Conservation (phyloP, 1,140 invertebrate genomes). For the Alviniconcha marisindica region DNA sequence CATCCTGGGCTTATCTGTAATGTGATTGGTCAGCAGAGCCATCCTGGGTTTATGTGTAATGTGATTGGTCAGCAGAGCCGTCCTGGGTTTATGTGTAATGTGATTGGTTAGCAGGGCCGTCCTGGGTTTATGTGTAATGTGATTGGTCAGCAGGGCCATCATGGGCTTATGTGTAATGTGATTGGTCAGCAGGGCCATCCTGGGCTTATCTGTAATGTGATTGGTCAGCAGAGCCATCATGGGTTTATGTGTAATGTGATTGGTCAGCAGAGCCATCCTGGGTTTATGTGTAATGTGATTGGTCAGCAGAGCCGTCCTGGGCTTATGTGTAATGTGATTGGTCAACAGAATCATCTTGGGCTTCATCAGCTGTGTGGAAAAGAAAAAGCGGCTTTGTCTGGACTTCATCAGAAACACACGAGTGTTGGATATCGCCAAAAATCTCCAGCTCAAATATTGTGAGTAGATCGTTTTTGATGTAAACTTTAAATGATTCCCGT, state of each 20-base stretch:
- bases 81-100: too few relatives aligned
- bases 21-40: too few relatives aligned
- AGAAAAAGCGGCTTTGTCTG: background rate
- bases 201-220: background rate
- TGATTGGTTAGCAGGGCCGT: too few relatives aligned
- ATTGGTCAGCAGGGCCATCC: background rate
- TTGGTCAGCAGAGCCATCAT: too few relatives aligned
- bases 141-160: too few relatives aligned
- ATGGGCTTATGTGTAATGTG: too few relatives aligned
- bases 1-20: too few relatives aligned
- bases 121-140: too few relatives aligned
- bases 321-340: background rate
- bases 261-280: background rate
- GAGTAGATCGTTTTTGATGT: background rate
- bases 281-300: background rate
- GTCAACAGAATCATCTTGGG: background rate
- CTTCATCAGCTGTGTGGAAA: constrained; percentile 12
- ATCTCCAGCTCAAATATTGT: constrained; percentile 1
- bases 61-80: too few relatives aligned
- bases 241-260: background rate
- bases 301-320: too few relatives aligned
- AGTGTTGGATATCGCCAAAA: background rate
- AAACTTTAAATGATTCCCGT: too few relatives aligned
- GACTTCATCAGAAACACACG: background rate
- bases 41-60: too few relatives aligned